These are phyloP conservation scores for Alcedo quadribrachys DNA, from an alignment of 2,797 vertebrate species.

Conservation along the genomic window DNA sequence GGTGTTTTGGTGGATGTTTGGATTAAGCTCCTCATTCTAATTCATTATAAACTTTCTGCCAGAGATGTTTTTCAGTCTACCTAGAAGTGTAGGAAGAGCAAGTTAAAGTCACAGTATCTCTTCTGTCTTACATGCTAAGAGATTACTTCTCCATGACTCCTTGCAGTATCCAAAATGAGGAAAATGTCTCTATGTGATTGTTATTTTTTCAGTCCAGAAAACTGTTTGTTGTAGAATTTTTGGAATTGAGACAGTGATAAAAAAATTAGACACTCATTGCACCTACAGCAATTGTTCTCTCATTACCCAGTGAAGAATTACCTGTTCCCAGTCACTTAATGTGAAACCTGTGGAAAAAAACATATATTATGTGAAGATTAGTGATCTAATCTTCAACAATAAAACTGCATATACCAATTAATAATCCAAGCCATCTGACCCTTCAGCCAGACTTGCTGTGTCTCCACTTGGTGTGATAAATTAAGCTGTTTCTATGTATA, in stretches of 20 bases:
- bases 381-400: constrained; percentile 19
- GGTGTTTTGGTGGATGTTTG: neutral
- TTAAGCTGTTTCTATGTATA: constrained; percentile 15
- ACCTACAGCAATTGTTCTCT: neutral
- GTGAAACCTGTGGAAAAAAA: constrained; percentile 29
- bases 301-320: neutral
- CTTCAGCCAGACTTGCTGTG: constrained; percentile 23
- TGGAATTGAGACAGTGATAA: neutral
- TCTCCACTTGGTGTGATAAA: constrained; percentile 24
- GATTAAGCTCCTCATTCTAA: neutral
- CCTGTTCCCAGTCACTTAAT: neutral
- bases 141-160: neutral
- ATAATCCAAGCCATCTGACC: constrained; percentile 53
- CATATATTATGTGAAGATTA: constrained; percentile 15
- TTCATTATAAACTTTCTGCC: neutral
- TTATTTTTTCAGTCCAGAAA: neutral
- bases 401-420: constrained; percentile 56
- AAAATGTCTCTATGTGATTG: neutral
- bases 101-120: neutral
- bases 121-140: neutral
- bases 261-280: neutral
- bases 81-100: neutral
- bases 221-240: neutral
- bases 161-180: neutral
- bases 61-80: neutral